Percentiles rank a stretch among this genome's conserved stretches.
phyloP scores from a whole-genome alignment of 2,113 vertebrate species.

The Scomber scombrus region DNA sequence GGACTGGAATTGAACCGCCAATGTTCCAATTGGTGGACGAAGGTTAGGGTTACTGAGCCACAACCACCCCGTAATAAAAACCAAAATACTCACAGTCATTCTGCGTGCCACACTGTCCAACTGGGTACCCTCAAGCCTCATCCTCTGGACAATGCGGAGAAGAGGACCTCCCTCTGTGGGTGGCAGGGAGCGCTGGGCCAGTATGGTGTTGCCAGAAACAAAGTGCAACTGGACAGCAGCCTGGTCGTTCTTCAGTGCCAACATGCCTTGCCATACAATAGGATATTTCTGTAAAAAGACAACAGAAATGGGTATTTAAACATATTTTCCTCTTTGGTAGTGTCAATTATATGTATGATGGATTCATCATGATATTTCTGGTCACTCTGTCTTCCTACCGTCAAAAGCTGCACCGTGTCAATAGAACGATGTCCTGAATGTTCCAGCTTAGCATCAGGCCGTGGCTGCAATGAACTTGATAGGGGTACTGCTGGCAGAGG shows the following conservation, averaged over 20 bases:
- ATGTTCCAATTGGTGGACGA: too few relatives aligned
- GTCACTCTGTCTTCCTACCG: constrained; percentile 80
- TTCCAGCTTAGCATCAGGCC: constrained; percentile 88
- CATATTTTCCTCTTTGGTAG: not conserved
- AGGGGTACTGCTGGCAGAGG: constrained; percentile 73
- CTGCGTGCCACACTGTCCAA: constrained; percentile 95
- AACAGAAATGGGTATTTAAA: not conserved
- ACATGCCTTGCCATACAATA: constrained; percentile 97
- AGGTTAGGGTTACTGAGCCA: too few relatives aligned
- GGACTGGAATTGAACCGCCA: too few relatives aligned
- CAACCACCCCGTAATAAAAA: not conserved
- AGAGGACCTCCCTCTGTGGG: constrained; percentile 94
- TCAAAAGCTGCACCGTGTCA: constrained; percentile 97
- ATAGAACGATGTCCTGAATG: constrained; percentile 88
- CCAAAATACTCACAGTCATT: constrained; percentile 89
- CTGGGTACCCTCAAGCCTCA: constrained; percentile 95
- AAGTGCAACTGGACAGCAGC: constrained; percentile 98
- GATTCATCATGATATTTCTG: not conserved
- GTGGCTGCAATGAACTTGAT: constrained; percentile 78
- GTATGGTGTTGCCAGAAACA: constrained; percentile 94
- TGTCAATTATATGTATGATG: not conserved
- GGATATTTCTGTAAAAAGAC: constrained; percentile 92
- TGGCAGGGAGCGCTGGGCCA: constrained; percentile 95
- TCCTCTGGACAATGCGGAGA: constrained; percentile 96
- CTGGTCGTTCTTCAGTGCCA: constrained; percentile 97